phyloP scores from a whole-genome alignment of 2,888 invertebrate genomes.

The Actias luna region DNA sequence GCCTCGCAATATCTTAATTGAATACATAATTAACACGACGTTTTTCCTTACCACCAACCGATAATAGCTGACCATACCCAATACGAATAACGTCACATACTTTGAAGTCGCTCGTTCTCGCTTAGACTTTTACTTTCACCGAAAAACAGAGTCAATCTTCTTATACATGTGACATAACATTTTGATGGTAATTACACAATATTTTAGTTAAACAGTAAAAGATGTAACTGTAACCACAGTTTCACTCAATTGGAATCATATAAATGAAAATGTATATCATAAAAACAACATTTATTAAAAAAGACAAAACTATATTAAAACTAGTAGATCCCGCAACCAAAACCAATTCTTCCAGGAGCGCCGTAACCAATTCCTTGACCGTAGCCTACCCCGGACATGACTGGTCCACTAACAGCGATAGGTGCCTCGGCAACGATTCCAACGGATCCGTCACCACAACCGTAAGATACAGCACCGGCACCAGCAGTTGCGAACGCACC shows the following conservation, averaged over 20 bases:
- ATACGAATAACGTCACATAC: too few species aligned
- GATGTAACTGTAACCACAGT: too few species aligned
- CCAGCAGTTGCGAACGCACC: constrained; percentile 23
- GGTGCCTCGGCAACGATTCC: constrained; percentile 8
- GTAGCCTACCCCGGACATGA: constrained; percentile 7
- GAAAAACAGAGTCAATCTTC: too few species aligned
- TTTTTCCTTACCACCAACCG: too few species aligned
- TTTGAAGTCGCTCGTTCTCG: too few species aligned
- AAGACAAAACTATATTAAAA: neutral
- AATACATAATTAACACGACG: too few species aligned
- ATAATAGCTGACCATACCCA: too few species aligned
- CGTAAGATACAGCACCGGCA: constrained; percentile 25
- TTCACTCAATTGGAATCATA: neutral
- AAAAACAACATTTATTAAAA: constrained; percentile 3
- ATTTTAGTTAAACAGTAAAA: too few species aligned
- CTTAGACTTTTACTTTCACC: too few species aligned
- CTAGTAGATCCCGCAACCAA: constrained; percentile 13
- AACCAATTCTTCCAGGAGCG: constrained; percentile 3
- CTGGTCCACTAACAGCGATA: constrained; percentile 42
- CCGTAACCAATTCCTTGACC: constrained; percentile 11
- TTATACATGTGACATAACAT: too few species aligned
- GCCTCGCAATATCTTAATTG: too few species aligned
- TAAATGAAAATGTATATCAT: constrained; percentile 6
- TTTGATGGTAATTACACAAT: too few species aligned
- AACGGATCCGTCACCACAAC: constrained; percentile 26